phyloP scores from a whole-genome alignment of 23 tunicate species.

The Phallusia fumigata region DNA sequence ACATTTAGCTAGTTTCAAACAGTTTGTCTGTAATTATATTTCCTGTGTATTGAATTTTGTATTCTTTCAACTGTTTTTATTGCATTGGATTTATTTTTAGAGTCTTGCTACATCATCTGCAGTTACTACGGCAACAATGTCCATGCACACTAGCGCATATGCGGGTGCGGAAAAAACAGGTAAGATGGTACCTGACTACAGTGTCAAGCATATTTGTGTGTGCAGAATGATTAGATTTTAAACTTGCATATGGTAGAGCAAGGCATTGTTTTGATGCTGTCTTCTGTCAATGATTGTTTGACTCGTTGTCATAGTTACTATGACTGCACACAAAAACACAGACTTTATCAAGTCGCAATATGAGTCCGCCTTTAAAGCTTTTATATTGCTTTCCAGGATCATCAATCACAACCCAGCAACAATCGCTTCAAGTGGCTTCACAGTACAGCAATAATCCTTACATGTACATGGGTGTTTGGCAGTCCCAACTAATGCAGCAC shows the following conservation, averaged over 20 bases:
- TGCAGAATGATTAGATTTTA: conserved; percentile 9
- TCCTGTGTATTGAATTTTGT: background rate
- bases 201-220: background rate
- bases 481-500: conserved; percentile 1
- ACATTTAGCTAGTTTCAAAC: too few species aligned
- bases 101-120: background rate
- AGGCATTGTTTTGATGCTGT: conserved; percentile 44
- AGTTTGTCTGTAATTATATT: too few species aligned
- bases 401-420: conserved; percentile 10
- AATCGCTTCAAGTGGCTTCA: conserved; percentile 18
- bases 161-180: background rate
- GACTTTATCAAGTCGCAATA: too few species aligned
- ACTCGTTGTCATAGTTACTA: conserved; percentile 48
- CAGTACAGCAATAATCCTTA: conserved; percentile 23
- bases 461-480: background rate
- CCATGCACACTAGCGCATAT: background rate
- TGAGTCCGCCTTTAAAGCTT: background rate
- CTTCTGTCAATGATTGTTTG: conserved; percentile 9
- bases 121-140: background rate
- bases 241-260: background rate
- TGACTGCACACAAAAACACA: conserved; percentile 21
- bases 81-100: background rate
- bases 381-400: background rate
- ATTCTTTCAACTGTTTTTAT: background rate
- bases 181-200: background rate